These are phyloP conservation scores for Serranus cabrilla DNA, from an alignment of 2,797 vertebrate genomes.

Conservation along the genomic window DNA sequence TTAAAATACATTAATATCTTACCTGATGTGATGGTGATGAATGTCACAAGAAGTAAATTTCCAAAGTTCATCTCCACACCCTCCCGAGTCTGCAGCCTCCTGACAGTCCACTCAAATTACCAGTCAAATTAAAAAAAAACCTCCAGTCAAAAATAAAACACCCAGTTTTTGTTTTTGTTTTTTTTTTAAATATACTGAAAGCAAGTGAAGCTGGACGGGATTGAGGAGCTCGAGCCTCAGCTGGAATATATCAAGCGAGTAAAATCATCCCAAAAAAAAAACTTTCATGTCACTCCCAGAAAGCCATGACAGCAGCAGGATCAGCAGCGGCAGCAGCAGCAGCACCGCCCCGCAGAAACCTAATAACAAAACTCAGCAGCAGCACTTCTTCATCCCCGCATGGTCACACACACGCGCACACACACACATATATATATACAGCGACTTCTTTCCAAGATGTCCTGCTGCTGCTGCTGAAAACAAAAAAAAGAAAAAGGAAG, in stretches of 20 bases:
- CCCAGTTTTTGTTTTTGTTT: neutral
- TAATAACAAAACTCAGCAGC: slow-evolving; percentile 67
- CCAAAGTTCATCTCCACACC: slow-evolving; percentile 79
- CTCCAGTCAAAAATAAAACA: slow-evolving; percentile 7
- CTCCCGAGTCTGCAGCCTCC: slow-evolving; percentile 46
- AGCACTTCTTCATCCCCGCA: slow-evolving; percentile 69
- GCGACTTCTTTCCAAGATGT: slow-evolving; percentile 38
- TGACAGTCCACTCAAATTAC: slow-evolving; percentile 26
- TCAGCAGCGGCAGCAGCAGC: slow-evolving; percentile 35
- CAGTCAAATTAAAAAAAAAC: slow-evolving; percentile 14
- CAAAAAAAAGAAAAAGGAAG: slow-evolving; percentile 7
- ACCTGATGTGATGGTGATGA: slow-evolving; percentile 75
- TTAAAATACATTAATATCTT: slow-evolving; percentile 28
- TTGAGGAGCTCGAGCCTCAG: slow-evolving; percentile 34
- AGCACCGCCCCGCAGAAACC: slow-evolving; percentile 65
- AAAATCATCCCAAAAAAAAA: slow-evolving; percentile 60
- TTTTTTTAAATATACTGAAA: neutral
- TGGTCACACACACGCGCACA: slow-evolving; percentile 33
- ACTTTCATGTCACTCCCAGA: slow-evolving; percentile 73
- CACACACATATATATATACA: slow-evolving; percentile 1
- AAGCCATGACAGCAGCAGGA: slow-evolving; percentile 54
- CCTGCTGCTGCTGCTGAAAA: slow-evolving; percentile 26
- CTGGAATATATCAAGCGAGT: slow-evolving; percentile 56
- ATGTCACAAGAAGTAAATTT: slow-evolving; percentile 72
- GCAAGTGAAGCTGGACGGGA: neutral